Conservation (phyloP, 2,797 vertebrate genomes). For the Bryconaethiops microstoma region DNA sequence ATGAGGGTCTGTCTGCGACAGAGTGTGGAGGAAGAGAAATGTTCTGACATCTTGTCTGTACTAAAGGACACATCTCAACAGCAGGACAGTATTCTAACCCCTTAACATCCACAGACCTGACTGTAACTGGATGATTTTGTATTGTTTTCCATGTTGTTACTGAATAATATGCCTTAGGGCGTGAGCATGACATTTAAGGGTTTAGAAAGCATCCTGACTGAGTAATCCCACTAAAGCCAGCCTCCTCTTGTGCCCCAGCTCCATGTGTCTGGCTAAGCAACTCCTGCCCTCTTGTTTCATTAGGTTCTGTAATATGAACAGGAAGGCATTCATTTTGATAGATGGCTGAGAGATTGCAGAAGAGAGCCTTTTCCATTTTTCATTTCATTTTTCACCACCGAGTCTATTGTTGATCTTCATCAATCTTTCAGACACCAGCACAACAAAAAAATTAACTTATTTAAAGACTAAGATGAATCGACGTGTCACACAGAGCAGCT, state of each 20-base stretch:
- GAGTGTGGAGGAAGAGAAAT: neutral
- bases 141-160: neutral
- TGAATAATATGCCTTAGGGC: neutral
- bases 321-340: constrained; percentile 60
- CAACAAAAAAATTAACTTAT: constrained; percentile 22
- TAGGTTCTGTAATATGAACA: constrained; percentile 67
- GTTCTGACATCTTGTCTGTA: neutral
- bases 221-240: neutral
- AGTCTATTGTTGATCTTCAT: constrained; percentile 37
- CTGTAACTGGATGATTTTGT: neutral
- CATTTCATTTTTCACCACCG: constrained; percentile 37
- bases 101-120: neutral
- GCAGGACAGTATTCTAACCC: neutral
- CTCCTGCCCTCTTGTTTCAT: constrained; percentile 58
- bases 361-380: constrained; percentile 29
- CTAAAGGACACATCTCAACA: neutral
- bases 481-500: neutral
- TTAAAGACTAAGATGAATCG: constrained; percentile 12
- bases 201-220: neutral
- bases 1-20: neutral
- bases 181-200: neutral
- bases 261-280: constrained; percentile 31
- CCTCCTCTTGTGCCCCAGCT: neutral
- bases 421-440: constrained; percentile 26
- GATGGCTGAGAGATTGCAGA: constrained; percentile 60